Evolutionary conservation across 64 coral and sea anemone species (phyloP), one percentile per base, ranked within the genome.

Genomic region (Montipora capricornis): DNA sequence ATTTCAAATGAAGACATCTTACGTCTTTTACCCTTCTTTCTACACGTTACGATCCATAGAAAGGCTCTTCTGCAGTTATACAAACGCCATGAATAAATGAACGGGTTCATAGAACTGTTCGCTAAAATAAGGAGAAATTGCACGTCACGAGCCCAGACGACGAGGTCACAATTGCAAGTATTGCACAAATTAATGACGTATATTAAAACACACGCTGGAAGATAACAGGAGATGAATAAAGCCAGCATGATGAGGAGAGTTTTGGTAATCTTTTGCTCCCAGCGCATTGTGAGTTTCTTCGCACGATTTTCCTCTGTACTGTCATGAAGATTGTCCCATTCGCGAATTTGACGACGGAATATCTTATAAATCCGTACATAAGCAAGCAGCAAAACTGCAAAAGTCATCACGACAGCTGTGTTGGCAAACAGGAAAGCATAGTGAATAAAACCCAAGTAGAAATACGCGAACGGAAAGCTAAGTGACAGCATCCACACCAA

Each of bases 341-440:
- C 77, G 16, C 82, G 79, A 3, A 97, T 89, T 92, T 97, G 96
- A 60, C 77, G 76, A 80, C 90, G 93, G 77, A 95, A 97, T n/a
- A 92, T 92, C 16, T 94, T 94, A 60, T 97, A 97, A 53, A 97
- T 91, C 47, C 96, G 83, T 44, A 97, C 89, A 20, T 97, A 97
- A 14, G 93, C 89, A 80, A 97, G 91, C 59, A 97, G 12, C 0
- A 97, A 66, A 11, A 97, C 93, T 22, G 83, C 49, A 80, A 97
- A 97, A 14, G 96, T 97, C 59, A 97, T 19, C 55, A 95, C 87
- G 45, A 97, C 88, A 2, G 96, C 96, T 16, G 92, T 97, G 83
- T 97, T 97, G 47, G 85, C 96, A 57, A 97, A 97, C 61, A 97
- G n/a, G 61, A 97, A 97, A 17, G 93, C 90, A 20, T 92, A 97